Conservation (phyloP, 53 echinoderm and acorn worm genomes). For the Astropecten irregularis region DNA sequence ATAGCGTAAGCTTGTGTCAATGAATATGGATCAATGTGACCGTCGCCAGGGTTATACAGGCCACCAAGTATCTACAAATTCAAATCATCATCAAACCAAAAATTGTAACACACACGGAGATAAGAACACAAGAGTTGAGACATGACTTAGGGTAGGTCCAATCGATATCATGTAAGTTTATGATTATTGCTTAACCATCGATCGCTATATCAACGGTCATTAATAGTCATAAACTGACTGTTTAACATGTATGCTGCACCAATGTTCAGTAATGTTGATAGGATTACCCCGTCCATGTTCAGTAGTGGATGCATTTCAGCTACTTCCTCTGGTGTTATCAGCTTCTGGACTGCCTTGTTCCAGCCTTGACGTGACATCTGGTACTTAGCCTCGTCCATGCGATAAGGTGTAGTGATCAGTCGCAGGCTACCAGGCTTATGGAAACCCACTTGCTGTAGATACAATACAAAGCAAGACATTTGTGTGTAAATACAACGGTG, state of each 20-base stretch:
- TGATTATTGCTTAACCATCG: no score
- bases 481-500: no score
- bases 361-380: conserved; percentile 86
- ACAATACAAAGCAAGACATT: background rate
- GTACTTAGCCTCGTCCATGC: conserved; percentile 95
- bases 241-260: no score
- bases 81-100: background rate
- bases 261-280: no score
- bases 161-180: no score
- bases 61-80: conserved; percentile 78
- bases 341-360: conserved; percentile 74
- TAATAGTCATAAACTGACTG: no score
- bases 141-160: no score
- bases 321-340: conserved; percentile 80
- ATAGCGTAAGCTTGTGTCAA: conserved; percentile 94
- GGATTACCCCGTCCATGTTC: conserved; percentile 85
- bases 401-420: conserved; percentile 71
- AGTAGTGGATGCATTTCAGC: conserved; percentile 82
- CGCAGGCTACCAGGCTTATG: conserved; percentile 93
- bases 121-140: no score
- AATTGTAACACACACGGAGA: background rate
- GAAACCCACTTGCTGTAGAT: conserved; percentile 94
- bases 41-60: conserved; percentile 77
- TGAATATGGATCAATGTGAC: conserved; percentile 98
- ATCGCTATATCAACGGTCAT: no score